Evolutionary conservation across 1,140 invertebrate species (phyloP), one percentile per base, ranked within the genome.

Genomic region (Proctacanthus coquilletti): DNA sequence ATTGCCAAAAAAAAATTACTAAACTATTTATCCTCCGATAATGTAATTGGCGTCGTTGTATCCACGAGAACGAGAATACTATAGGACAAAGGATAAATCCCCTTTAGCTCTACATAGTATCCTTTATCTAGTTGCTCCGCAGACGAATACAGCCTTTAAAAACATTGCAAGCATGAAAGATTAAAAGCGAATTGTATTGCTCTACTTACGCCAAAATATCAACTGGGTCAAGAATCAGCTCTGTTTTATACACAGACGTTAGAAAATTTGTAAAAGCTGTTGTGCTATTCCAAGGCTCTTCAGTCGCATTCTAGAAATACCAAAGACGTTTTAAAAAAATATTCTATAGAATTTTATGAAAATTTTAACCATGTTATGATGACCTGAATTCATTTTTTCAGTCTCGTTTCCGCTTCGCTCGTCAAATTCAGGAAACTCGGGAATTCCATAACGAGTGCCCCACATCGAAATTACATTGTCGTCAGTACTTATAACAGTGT

Each of bases 401-500:
- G n/a, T n/a, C n/a, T n/a, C n/a, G n/a, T n/a, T n/a, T n/a, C n/a
- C n/a, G n/a, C n/a, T n/a, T n/a, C n/a, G n/a, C n/a, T n/a, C n/a
- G n/a, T n/a, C n/a, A n/a, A n/a, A n/a, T 34, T 49, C 46, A 1
- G 45, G 49, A 15, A 56, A 47, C 3, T 62, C 45, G 37, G 58
- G 49, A 49, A 64, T 34, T 1, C 59, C 54, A 53, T 63, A 63
- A 4, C 65, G 60, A 10, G 73, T 68, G 14, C 79, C 79, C 75
- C 79, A 82, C 41, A 80, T 72, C 35, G 74, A 73, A 2, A 82
- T 58, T 38, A 75, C 69, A 51, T 80, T 78, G 40, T 79, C 70
- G 15, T 67, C 54, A 2, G 75, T 78, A 23, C 67, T 68, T 23
- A 71, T 70, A 18, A 78, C 62, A 1, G 75, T 77, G 46, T 71